Evolutionary conservation across 2,888 invertebrate genomes (phyloP).

Genomic region (Synergus itoensis): DNA sequence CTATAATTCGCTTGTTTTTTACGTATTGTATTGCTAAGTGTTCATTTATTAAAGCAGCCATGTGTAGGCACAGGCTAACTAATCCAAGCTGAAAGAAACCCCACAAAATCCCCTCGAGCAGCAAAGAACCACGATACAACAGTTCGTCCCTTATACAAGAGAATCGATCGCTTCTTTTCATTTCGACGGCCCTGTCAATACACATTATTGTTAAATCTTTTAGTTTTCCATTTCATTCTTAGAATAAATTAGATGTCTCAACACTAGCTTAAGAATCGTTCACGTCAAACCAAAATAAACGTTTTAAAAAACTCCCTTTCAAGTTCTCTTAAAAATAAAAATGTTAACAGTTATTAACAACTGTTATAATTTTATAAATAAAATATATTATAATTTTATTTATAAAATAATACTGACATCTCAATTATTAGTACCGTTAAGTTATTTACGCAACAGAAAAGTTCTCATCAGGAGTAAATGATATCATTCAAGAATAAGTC

Average conservation of each 20-base stretch:
- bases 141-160: slow-evolving; percentile 49
- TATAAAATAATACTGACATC: too few species aligned
- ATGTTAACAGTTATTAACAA: too few species aligned
- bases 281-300: neutral
- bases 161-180: slow-evolving; percentile 61
- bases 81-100: slow-evolving; percentile 71
- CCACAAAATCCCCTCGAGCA: slow-evolving; percentile 60
- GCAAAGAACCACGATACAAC: slow-evolving; percentile 58
- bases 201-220: slow-evolving; percentile 39
- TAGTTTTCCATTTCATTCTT: neutral
- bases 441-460: neutral
- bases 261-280: neutral
- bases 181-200: slow-evolving; percentile 36
- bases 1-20: neutral
- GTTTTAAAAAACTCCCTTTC: neutral
- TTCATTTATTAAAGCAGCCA: slow-evolving; percentile 51
- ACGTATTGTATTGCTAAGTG: slow-evolving; percentile 9
- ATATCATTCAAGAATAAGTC: neutral
- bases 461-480: neutral
- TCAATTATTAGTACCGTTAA: too few species aligned
- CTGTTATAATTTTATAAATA: too few species aligned
- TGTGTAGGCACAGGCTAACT: slow-evolving; percentile 64
- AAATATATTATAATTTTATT: too few species aligned
- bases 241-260: neutral
- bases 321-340: neutral